These are phyloP conservation scores for Ceyx cyanopectus DNA, from an alignment of 2,113 vertebrate genomes.

Conservation along the genomic window DNA sequence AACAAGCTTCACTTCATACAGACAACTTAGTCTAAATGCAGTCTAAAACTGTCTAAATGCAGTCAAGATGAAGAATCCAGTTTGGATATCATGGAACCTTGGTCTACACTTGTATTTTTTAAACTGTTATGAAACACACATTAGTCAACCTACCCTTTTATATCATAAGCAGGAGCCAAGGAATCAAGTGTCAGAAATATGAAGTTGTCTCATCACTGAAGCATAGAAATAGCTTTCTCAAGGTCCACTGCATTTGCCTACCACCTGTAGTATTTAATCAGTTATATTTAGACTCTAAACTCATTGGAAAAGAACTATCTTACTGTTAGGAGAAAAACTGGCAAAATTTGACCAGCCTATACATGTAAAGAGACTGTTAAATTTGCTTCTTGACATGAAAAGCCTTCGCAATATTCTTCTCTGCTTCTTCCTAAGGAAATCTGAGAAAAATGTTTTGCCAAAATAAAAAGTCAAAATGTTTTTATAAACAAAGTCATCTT, in stretches of 20 bases:
- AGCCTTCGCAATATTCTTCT: background rate
- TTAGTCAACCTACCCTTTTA: background rate
- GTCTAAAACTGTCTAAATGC: background rate
- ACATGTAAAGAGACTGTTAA: background rate
- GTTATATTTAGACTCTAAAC: background rate
- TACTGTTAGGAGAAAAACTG: background rate
- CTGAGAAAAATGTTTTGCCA: background rate
- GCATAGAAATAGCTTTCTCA: background rate
- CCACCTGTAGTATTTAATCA: background rate
- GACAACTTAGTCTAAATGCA: background rate
- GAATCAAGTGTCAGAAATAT: background rate
- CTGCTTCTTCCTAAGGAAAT: background rate
- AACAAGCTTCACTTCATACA: background rate
- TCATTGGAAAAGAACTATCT: background rate
- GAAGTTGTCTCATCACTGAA: background rate
- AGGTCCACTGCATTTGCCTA: background rate
- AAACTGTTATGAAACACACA: background rate
- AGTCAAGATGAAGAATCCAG: background rate
- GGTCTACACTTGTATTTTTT: background rate
- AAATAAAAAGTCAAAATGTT: background rate
- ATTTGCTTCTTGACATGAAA: background rate
- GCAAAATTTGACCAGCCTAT: background rate
- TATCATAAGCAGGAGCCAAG: background rate
- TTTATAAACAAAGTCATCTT: background rate
- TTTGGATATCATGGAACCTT: background rate